Percentiles rank a stretch among this genome's conserved stretches.
Evolutionary conservation across 2,797 vertebrate genomes (phyloP).

Genomic region (Knipowitschia caucasica): DNA sequence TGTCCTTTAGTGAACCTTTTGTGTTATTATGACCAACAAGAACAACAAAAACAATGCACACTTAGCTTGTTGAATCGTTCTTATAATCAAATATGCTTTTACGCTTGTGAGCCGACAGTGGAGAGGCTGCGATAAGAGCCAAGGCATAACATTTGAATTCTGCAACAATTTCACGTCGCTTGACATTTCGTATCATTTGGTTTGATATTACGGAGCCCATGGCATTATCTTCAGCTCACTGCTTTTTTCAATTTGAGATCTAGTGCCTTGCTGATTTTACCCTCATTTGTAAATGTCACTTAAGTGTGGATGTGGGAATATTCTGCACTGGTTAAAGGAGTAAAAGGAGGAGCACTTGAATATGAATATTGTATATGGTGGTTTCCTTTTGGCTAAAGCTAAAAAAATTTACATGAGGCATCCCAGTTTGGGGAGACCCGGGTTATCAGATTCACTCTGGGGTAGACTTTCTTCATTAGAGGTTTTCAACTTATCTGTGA

Average conservation of each 20-base stretch:
- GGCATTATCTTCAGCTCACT: slow-evolving; percentile 73
- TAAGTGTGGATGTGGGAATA: slow-evolving; percentile 69
- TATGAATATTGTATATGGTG: background rate
- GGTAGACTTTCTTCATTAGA: no score
- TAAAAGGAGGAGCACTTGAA: slow-evolving; percentile 3
- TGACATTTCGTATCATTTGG: slow-evolving; percentile 75
- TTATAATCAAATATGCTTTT: slow-evolving; percentile 31
- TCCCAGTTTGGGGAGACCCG: background rate
- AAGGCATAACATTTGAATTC: slow-evolving; percentile 53
- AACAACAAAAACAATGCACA: slow-evolving; percentile 13
- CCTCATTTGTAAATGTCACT: slow-evolving; percentile 78
- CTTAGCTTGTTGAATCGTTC: background rate
- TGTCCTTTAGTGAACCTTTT: slow-evolving; percentile 28
- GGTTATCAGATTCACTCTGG: no score
- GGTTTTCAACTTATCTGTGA: no score
- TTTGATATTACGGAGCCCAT: slow-evolving; percentile 72
- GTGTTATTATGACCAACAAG: slow-evolving; percentile 3
- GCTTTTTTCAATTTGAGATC: slow-evolving; percentile 74
- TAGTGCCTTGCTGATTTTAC: slow-evolving; percentile 69
- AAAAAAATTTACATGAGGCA: no score
- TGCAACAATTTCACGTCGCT: slow-evolving; percentile 69
- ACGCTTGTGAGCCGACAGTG: slow-evolving; percentile 25
- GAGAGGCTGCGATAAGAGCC: slow-evolving; percentile 44
- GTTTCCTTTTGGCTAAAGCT: background rate
- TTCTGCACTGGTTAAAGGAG: slow-evolving; percentile 51